phyloP scores from a whole-genome alignment of 2,113 vertebrate species.

The Nothocercus nigrocapillus region DNA sequence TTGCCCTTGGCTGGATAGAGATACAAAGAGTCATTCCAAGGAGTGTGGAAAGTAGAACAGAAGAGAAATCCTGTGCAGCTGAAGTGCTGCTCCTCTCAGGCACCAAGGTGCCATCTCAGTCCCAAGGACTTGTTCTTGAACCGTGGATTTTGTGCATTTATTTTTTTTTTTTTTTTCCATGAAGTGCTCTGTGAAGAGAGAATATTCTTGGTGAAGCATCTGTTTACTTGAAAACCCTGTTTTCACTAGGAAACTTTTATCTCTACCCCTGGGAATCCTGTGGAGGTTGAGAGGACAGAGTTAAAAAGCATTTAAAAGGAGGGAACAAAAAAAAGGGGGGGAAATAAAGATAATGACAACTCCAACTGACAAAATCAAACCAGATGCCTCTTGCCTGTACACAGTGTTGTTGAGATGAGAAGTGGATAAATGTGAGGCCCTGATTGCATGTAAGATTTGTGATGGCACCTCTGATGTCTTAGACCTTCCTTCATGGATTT shows the following conservation, averaged over 20 bases:
- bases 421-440: background rate
- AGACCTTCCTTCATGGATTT: constrained; percentile 15
- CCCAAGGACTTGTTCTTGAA: background rate
- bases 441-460: background rate
- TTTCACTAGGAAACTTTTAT: background rate
- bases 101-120: background rate
- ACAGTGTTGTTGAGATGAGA: background rate
- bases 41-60: background rate
- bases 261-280: background rate
- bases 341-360: constrained; percentile 4
- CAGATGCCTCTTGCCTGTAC: background rate
- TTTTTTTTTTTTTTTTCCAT: background rate
- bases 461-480: background rate
- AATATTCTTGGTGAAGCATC: background rate
- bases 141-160: background rate
- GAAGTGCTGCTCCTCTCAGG: background rate
- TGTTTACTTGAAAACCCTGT: constrained; percentile 2
- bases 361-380: constrained; percentile 4
- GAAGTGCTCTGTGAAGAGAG: background rate
- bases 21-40: background rate
- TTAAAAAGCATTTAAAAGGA: background rate
- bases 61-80: background rate
- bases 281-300: constrained; percentile 2
- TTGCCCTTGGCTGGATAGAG: background rate
- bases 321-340: background rate